Conservation (phyloP, 2,113 vertebrate species). For the Pithys albifrons region DNA sequence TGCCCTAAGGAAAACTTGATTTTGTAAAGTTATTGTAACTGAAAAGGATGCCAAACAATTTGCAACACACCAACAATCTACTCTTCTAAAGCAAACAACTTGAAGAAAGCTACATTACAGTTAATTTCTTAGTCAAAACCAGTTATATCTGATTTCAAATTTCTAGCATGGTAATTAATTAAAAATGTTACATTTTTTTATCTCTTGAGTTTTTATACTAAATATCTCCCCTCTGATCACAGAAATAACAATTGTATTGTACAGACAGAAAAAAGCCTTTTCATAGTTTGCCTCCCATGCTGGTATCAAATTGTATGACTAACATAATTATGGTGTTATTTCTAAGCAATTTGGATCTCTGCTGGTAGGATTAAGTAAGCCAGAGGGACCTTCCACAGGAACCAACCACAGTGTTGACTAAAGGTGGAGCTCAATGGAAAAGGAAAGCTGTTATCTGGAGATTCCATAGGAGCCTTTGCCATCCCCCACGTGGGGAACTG, state of each 20-base stretch:
- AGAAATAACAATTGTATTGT: not conserved
- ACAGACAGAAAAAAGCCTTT: not conserved
- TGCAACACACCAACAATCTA: not conserved
- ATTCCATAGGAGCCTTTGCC: not conserved
- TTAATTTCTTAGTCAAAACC: not conserved
- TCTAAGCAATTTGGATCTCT: not conserved
- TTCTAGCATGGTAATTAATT: not conserved
- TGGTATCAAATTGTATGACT: not conserved
- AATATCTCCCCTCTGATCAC: not conserved
- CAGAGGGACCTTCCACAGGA: not conserved
- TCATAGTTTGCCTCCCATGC: not conserved
- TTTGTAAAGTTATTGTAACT: not conserved
- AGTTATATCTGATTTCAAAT: not conserved
- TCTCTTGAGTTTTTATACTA: not conserved
- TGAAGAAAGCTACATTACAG: not conserved
- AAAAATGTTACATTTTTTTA: not conserved
- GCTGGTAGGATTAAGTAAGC: not conserved
- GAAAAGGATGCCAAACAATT: not conserved
- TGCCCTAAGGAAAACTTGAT: not conserved
- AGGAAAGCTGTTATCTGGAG: not conserved
- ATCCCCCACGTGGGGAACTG: not conserved
- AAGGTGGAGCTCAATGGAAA: not conserved
- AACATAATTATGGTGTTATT: not conserved
- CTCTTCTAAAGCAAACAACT: not conserved
- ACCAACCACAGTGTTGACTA: not conserved